Evolutionary conservation across 2,888 invertebrate species (phyloP), one percentile per base, ranked within the genome.

Genomic region (Limnephilus marmoratus): DNA sequence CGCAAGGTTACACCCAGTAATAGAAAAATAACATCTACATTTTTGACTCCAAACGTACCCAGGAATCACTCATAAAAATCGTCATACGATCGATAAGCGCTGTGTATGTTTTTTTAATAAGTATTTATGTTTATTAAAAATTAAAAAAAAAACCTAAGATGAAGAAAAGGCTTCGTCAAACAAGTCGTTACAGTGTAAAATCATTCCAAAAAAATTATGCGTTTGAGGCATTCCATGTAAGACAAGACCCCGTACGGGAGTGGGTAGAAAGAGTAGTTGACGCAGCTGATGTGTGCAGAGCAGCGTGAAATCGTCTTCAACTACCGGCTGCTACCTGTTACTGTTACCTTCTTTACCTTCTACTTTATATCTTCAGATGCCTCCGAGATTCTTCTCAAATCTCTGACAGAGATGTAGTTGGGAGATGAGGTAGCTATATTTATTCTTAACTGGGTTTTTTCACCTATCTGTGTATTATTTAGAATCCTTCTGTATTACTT

Each of bases 281-380:
- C 80, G 91, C 93, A 53, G 92, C 91, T 92, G 93, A 93, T 92
- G 81, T 82, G 93, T 89, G 90, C 93, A 93, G 91, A 90, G 82
- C 93, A 90, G 88, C 93, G 92, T 93, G 91, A 93, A 93, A 93
- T 93, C 93, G 90, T 87, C 91, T 93, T 92, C 92, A 92, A 92
- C 93, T 92, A 92, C 93, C 92, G 91, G 90, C 93, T 82, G 93
- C 92, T 92, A 91, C 93, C 92, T 91, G 91, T 91, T 91, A 92
- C 92, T 68, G 90, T 82, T 53, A 49, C 90, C 68, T 24, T 68
- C 68, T 68, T 1, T 34, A 82, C 34, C 82, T n/a, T 68, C 68
- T 49, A 15, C 49, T 24, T 18, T 68, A 18, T 68, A 18, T 18
- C 18, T 24, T 68, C 68, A 24, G 68, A n/a, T 68, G 68, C 68